Evolutionary conservation across 2,888 invertebrate species (phyloP), one percentile per base, ranked within the genome.

Genomic region (Tetrapedia diversipes): DNA sequence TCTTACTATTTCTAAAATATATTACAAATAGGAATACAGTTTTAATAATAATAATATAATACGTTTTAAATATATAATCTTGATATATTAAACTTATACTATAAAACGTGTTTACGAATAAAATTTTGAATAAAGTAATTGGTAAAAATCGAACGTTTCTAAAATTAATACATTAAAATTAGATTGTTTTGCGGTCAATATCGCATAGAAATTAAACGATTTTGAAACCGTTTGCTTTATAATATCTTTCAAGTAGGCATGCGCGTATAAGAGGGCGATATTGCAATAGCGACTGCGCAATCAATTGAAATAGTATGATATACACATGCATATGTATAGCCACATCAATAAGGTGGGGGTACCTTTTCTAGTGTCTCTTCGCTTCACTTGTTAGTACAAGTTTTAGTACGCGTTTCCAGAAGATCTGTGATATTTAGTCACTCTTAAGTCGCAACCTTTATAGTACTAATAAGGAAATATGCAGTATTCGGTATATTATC

Each of bases 281-380:
- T 49, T 54, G 65, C 59, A 72, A 72, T 72, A 51, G 80, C 80
- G 75, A 63, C 80, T 80, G 80, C 80, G 79, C 79, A 80, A 80
- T 80, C 76, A 69, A 76, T 76, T 49, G 66, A 76, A 80, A 76
- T 72, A 79, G 73, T 32, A 39, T 19, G 43, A 53, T 39, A 27
- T 24, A 14, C n/a, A 37, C 37, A 16, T 51, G 63, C 24, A 39
- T 24, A 32, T 8, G 43, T 22, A 29, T n/a, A n/a, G n/a, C n/a
- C 43, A 39, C 29, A 32, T 22, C 16, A n/a, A 45, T 11, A 49
- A 34, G 32, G 70, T 53, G 72, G 65, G 65, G 65, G 51, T 65
- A 61, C 37, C 51, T 65, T 67, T 64, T 56, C 54, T 51, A 45
- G 41, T 60, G 45, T 68, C 51, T 69, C 64, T 66, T 63, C 63